Conservation (phyloP, 2,888 invertebrate species). For the Agonopterix arenella region DNA sequence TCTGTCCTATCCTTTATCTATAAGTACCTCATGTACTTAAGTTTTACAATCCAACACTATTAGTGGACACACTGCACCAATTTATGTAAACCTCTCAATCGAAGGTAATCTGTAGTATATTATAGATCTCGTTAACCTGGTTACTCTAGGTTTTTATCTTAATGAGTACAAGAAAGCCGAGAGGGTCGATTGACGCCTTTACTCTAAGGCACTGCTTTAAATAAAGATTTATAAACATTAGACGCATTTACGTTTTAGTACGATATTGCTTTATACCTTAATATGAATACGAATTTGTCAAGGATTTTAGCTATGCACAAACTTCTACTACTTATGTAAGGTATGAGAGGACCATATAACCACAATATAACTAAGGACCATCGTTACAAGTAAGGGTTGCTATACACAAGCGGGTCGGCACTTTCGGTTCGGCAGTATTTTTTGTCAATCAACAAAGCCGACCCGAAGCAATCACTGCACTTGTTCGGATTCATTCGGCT, state of each 20-base stretch:
- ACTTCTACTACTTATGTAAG: no score
- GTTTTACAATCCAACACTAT: slow-evolving; percentile 26
- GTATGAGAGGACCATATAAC: no score
- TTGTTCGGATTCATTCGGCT: no score
- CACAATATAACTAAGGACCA: no score
- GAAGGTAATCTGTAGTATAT: not conserved
- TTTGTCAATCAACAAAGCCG: no score
- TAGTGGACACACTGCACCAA: slow-evolving; percentile 9
- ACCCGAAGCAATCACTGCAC: no score
- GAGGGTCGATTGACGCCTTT: slow-evolving; percentile 23
- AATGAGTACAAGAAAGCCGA: slow-evolving; percentile 21
- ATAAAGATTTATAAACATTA: not conserved
- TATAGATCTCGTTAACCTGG: slow-evolving; percentile 10
- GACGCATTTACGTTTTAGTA: not conserved
- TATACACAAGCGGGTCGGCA: no score
- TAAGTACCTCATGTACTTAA: slow-evolving; percentile 18
- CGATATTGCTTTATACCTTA: no score
- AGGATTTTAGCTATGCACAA: no score
- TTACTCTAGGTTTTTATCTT: slow-evolving; percentile 20
- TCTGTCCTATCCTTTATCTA: slow-evolving; percentile 18
- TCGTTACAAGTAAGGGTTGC: no score
- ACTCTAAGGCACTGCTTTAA: slow-evolving; percentile 10
- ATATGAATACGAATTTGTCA: no score
- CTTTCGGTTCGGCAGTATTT: no score
- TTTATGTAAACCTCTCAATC: slow-evolving; percentile 7